Conservation (phyloP, 2,888 invertebrate genomes). For the Scaptomyza polygonia region DNA sequence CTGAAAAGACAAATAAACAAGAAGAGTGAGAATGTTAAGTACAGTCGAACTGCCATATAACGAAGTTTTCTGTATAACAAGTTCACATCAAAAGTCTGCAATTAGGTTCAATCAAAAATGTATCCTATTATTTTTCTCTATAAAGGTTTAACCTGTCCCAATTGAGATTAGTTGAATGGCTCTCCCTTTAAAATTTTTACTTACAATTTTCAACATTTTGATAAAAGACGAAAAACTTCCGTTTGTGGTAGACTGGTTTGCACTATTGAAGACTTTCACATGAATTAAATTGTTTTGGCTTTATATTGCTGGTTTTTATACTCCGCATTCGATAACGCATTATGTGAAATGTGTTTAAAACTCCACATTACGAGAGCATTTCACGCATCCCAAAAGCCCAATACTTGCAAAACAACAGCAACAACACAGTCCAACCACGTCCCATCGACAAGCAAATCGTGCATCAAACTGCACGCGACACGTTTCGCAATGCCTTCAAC, state of each 20-base stretch:
- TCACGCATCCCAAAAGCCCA: slow-evolving; percentile 47
- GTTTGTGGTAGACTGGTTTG: slow-evolving; percentile 25
- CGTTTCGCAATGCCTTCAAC: slow-evolving; percentile 64
- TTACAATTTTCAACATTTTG: slow-evolving; percentile 57
- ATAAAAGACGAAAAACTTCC: neutral
- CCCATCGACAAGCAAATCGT: slow-evolving; percentile 73
- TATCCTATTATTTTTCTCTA: too few species aligned
- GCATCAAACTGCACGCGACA: slow-evolving; percentile 69
- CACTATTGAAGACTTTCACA: slow-evolving; percentile 67
- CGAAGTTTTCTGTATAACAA: too few species aligned
- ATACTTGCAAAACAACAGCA: neutral
- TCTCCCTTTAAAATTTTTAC: slow-evolving; percentile 8
- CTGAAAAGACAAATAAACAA: slow-evolving; percentile 12
- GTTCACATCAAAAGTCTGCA: too few species aligned
- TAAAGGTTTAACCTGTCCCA: too few species aligned
- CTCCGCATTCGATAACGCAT: slow-evolving; percentile 31
- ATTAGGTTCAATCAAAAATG: too few species aligned
- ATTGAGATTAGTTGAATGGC: too few species aligned
- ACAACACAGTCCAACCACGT: slow-evolving; percentile 42
- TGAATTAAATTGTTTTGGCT: slow-evolving; percentile 61
- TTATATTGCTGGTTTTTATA: slow-evolving; percentile 58
- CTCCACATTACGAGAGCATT: slow-evolving; percentile 70
- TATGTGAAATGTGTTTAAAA: slow-evolving; percentile 54
- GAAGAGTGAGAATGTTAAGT: neutral
- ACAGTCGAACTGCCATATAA: neutral